phyloP scores from a whole-genome alignment of 2,113 vertebrate genomes.

The Paratilapia polleni region DNA sequence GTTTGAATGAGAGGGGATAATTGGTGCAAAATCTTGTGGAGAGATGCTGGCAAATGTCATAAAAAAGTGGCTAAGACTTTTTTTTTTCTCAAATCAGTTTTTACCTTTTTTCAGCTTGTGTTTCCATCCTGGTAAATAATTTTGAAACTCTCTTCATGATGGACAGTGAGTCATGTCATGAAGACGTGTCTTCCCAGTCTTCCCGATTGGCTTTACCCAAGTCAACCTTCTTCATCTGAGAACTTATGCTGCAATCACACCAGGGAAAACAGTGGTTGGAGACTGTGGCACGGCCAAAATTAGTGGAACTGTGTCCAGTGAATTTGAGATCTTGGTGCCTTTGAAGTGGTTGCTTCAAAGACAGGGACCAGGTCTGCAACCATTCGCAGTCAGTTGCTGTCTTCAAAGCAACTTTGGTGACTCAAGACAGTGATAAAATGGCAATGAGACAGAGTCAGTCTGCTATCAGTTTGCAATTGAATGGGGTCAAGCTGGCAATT shows the following conservation, averaged over 20 bases:
- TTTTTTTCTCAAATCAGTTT: too few species aligned
- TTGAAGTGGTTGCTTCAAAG: neutral
- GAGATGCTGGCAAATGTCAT: too few species aligned
- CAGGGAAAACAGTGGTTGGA: neutral
- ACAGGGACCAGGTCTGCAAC: neutral
- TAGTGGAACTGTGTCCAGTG: neutral
- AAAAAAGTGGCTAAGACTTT: too few species aligned
- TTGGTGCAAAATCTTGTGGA: too few species aligned
- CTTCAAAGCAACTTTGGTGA: neutral
- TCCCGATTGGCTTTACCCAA: neutral
- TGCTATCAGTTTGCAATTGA: neutral
- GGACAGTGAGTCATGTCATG: too few species aligned
- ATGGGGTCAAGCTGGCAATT: neutral
- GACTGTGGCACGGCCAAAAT: neutral
- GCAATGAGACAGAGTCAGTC: neutral
- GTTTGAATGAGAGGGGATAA: too few species aligned
- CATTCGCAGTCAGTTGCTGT: too few species aligned
- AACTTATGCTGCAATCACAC: neutral
- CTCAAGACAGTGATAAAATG: fast-evolving
- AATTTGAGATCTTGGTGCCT: neutral
- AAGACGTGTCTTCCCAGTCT: neutral
- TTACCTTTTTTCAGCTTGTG: neutral
- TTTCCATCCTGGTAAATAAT: neutral
- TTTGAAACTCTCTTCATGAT: neutral
- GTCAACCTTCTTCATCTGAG: neutral